Percentiles rank a stretch among this genome's conserved stretches.
Evolutionary conservation across 2,797 vertebrate species (phyloP).

Genomic region (Oreochromis mossambicus): DNA sequence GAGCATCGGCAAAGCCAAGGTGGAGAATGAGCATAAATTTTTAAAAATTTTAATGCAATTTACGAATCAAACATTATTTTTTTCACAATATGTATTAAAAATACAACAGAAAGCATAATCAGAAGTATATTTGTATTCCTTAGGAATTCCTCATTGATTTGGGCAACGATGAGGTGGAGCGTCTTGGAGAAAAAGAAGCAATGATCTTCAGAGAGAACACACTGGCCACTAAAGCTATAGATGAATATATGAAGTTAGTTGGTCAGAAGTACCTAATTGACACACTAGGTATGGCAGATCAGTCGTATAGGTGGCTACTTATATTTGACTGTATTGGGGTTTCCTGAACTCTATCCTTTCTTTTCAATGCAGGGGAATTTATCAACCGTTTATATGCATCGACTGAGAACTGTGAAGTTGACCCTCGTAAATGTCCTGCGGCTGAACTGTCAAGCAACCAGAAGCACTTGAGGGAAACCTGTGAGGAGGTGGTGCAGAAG

Average conservation of each 20-base stretch:
- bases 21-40: conserved; percentile 30
- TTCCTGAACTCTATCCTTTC: not conserved
- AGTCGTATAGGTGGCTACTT: not conserved
- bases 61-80: not conserved
- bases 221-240: conserved; percentile 93
- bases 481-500: conserved; percentile 83
- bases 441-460: conserved; percentile 82
- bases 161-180: conserved; percentile 85
- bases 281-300: conserved; percentile 78
- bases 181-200: conserved; percentile 87
- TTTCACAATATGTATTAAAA: not conserved
- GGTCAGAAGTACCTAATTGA: conserved; percentile 92
- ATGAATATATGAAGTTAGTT: conserved; percentile 98
- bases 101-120: not conserved
- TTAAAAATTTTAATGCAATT: not conserved
- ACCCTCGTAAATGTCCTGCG: conserved; percentile 81
- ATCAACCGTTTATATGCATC: conserved; percentile 78
- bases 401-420: conserved; percentile 85
- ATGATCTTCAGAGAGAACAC: conserved; percentile 97
- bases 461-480: conserved; percentile 78
- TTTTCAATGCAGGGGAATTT: conserved; percentile 77
- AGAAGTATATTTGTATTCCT: not conserved
- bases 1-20: conserved; percentile 93
- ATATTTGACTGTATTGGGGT: not conserved
- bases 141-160: conserved; percentile 91